Base-by-base conservation (phyloP, 1,140 invertebrate species). In the Drusus annulatus region DNA sequence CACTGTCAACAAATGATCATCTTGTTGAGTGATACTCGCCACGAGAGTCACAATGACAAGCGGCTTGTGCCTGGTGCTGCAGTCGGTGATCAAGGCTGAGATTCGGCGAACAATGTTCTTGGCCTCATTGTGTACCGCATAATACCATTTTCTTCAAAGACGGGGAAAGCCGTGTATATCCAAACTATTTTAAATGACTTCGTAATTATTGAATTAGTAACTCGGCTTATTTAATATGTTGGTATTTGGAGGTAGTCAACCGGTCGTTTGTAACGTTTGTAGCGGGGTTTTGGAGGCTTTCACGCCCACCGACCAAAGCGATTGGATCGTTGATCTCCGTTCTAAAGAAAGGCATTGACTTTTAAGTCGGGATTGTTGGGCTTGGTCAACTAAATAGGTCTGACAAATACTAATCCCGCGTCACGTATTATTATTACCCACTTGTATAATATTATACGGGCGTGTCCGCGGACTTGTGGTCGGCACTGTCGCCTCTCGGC, bases 391-490 rank as follows among this genome's bases (percentile, higher is more conserved):
- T 16, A 25, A 21, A 65, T 65, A 28, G 25, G 62, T n/a, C 28
- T 25, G 62, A 25, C 16, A 25, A 65, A 45, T 10, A 45, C 8
- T 65, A 16, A 65, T 65, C 16, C 23, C 28, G 19, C 13, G 1
- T 65, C 25, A 28, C 10, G 8, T 45, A 45, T 45, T 45, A 45
- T 45, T 45, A 65, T 65, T 63, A 31, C 21, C 7, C 8, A 31
- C 8, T 25, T 23, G 17, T 21, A 58, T 45, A 68, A 28, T 28
- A 28, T 36, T 50, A 50, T 69, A 69, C 36, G 65, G 25, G 63
- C 15, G 45, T 65, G 10, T 65, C 13, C 58, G 65, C 21, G n/a
- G 45, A 21, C n/a, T 71, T 71, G 68, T 28, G 68, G 45, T 71
- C 19, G 8, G n/a, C n/a, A n/a, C n/a, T n/a, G n/a, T n/a, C n/a